Evolutionary conservation across 1,140 invertebrate species (phyloP), one percentile per base, ranked within the genome.

Genomic region (Penaeus chinensis): DNA sequence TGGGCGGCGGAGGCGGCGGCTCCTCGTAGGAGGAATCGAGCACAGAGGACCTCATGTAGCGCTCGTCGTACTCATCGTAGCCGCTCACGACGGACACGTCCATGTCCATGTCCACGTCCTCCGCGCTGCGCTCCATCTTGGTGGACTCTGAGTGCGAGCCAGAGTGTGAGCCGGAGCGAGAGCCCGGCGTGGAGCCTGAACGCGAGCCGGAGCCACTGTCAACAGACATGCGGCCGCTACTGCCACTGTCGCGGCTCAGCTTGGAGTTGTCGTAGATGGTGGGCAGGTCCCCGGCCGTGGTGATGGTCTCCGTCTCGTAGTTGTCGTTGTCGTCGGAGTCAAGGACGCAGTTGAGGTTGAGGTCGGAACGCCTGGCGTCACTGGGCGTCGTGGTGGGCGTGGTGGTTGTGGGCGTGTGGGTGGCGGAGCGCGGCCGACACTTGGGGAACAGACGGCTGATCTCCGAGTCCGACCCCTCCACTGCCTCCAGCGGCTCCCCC

Each of bases 401-500:
- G 84, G 85, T 32, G 83, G 79, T 88, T 81, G 89, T 76, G 81
- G 89, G 83, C 66, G 92, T 85, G 84, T 88, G 54, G 83, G 79
- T 88, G 87, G 89, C 76, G 81, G 89, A 89, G 91, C 94, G 93
- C 88, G 95, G 95, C 90, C 95, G 94, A 93, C 95, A 96, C 94
- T 96, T 96, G 90, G 96, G 95, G 93, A 96, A 96, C 89, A 96
- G 94, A 92, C 95, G 94, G 91, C 95, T 95, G 92, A 96, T 96
- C 92, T 95, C 94, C 87, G 88, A 88, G 87, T 90, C 89, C 85
- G 89, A 87, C 81, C 89, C 88, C 84, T 90, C 89, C 86, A 88
- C 88, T 84, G 85, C 87, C 89, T 90, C 89, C 89, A 89, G 83
- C 81, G 87, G 87, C 79, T 90, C 89, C 84, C 89, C 88, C 89